Conservation (phyloP, 2,888 invertebrate species). For the Callimorpha dominula region DNA sequence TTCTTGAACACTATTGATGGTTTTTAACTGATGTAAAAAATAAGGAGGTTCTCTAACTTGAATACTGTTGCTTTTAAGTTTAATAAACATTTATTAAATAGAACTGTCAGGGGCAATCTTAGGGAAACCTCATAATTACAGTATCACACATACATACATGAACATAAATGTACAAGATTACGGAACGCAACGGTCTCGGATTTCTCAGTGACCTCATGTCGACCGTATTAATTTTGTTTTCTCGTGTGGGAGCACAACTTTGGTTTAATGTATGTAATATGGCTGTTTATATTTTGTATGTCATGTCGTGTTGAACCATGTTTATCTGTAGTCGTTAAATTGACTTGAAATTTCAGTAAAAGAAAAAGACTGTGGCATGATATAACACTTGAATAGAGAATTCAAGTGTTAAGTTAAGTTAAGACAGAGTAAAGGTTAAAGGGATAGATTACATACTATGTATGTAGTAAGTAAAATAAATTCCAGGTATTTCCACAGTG, state of each 20-base stretch:
- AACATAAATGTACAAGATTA: slow-evolving; percentile 1
- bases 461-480: too few species aligned
- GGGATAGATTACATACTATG: too few species aligned
- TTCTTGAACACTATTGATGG: not conserved
- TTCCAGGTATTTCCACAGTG: too few species aligned
- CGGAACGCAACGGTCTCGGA: not conserved
- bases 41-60: not conserved
- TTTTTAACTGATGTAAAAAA: not conserved
- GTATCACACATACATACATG: not conserved
- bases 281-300: too few species aligned
- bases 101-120: not conserved
- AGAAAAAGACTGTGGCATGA: too few species aligned
- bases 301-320: too few species aligned
- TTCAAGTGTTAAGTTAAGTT: too few species aligned
- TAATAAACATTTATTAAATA: too few species aligned
- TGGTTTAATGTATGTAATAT: not conserved
- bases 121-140: not conserved
- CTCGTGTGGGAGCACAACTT: not conserved
- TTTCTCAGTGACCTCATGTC: not conserved
- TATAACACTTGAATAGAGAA: too few species aligned
- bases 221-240: not conserved
- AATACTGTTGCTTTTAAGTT: not conserved
- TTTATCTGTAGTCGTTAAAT: too few species aligned
- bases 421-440: too few species aligned
- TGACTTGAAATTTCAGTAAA: too few species aligned